Conservation (phyloP, 2,113 vertebrate species). For the Sinosuthora webbiana region DNA sequence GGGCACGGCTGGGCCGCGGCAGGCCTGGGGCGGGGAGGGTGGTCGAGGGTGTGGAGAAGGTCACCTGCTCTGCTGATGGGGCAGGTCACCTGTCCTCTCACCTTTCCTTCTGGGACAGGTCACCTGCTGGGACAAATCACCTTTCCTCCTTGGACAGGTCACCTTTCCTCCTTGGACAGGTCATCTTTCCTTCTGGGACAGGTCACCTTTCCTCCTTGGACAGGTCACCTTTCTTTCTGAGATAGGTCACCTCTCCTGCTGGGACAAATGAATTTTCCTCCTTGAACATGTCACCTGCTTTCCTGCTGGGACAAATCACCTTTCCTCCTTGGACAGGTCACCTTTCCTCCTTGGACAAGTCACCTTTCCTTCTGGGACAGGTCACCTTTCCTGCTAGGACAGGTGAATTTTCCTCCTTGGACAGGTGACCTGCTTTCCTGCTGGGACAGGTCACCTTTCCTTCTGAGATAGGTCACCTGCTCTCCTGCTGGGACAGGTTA, state of each 20-base stretch:
- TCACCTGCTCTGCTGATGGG: not conserved
- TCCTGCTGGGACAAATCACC: not conserved
- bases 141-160: not conserved
- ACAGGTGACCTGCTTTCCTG: not conserved
- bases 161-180: not conserved
- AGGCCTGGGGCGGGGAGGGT: rapidly evolving
- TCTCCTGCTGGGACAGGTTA: not conserved
- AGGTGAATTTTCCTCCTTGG: not conserved
- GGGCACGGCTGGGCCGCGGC: not conserved
- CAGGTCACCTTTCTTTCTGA: not conserved
- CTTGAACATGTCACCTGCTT: not conserved
- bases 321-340: not conserved
- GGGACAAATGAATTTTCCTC: not conserved
- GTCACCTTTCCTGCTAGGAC: not conserved
- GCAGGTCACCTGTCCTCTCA: not conserved
- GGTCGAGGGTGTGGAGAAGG: not conserved
- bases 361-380: not conserved
- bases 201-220: not conserved
- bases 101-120: not conserved
- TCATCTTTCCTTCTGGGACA: not conserved
- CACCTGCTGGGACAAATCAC: not conserved
- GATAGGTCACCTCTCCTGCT: not conserved
- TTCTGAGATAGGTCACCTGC: too few species aligned
- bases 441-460: not conserved
- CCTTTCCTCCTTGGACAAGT: not conserved